Evolutionary conservation across 2,888 invertebrate species (phyloP).

Genomic region (Lymantria monacha): DNA sequence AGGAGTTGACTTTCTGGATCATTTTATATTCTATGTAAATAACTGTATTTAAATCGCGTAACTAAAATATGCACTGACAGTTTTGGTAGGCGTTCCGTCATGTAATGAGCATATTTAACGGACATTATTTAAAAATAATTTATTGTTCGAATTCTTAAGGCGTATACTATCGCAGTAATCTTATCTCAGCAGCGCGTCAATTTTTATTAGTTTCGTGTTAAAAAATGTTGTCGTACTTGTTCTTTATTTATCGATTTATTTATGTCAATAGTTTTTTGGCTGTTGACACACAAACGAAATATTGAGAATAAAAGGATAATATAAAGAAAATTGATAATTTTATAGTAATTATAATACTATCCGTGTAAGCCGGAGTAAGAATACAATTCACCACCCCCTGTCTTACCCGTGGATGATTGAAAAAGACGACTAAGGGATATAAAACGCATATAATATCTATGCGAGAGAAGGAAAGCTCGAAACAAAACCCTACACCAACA

Average conservation of each 20-base stretch:
- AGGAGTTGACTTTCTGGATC: conserved; percentile 11
- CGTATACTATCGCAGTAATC: conserved; percentile 24
- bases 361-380: too few relatives aligned
- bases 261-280: background rate
- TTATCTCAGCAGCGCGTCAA: conserved; percentile 9
- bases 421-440: too few relatives aligned
- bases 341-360: too few relatives aligned
- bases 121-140: conserved; percentile 60
- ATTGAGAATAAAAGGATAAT: background rate
- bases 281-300: background rate
- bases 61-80: conserved; percentile 71
- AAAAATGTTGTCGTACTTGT: background rate
- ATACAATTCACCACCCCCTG: too few relatives aligned
- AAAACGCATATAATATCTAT: too few relatives aligned
- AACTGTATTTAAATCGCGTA: conserved; percentile 61
- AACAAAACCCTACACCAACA: too few relatives aligned
- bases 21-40: conserved; percentile 37
- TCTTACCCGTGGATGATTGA: too few relatives aligned
- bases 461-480: too few relatives aligned
- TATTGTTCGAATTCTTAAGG: conserved; percentile 47
- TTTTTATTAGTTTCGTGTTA: background rate
- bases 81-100: conserved; percentile 66
- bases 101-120: conserved; percentile 70
- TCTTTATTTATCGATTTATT: background rate
- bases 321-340: too few relatives aligned